A percentile compares a stretch with the other conserved stretches of the same genome.
phyloP scores from a whole-genome alignment of 2,888 invertebrate genomes.

The Craniophora ligustri region DNA sequence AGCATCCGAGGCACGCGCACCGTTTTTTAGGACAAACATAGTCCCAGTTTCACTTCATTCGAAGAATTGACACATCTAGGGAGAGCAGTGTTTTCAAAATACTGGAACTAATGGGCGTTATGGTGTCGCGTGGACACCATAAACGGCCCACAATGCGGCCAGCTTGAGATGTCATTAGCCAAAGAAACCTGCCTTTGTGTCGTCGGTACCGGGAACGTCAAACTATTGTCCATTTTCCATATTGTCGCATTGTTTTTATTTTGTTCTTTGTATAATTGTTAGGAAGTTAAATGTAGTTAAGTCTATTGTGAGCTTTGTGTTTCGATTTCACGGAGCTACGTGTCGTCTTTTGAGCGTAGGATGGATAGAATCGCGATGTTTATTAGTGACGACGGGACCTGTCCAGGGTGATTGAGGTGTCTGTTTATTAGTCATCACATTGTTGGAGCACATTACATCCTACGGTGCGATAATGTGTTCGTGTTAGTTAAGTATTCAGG shows the following conservation, averaged over 20 bases:
- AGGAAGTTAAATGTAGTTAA: slow-evolving; percentile 87
- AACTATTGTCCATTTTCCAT: slow-evolving; percentile 62
- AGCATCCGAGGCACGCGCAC: slow-evolving; percentile 75
- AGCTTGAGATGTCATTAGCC: slow-evolving; percentile 78
- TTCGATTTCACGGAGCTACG: slow-evolving; percentile 77
- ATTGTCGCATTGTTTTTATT: slow-evolving; percentile 80
- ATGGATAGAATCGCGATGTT: slow-evolving; percentile 82
- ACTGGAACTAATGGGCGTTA: slow-evolving; percentile 85
- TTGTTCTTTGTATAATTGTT: slow-evolving; percentile 84
- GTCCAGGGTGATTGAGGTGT: slow-evolving; percentile 78
- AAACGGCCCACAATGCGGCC: slow-evolving; percentile 84
- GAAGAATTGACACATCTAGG: slow-evolving; percentile 69
- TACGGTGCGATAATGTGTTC: slow-evolving; percentile 51
- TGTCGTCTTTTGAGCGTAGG: slow-evolving; percentile 67
- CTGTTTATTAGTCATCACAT: slow-evolving; percentile 70
- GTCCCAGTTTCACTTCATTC: slow-evolving; percentile 79
- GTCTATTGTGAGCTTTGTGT: slow-evolving; percentile 76
- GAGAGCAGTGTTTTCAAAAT: slow-evolving; percentile 81
- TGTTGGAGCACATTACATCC: slow-evolving; percentile 53
- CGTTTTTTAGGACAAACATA: slow-evolving; percentile 72
- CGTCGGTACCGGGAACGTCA: slow-evolving; percentile 73
- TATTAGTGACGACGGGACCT: slow-evolving; percentile 82
- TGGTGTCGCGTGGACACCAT: slow-evolving; percentile 87
- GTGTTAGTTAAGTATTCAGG: slow-evolving; percentile 20
- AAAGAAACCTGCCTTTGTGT: slow-evolving; percentile 73